phyloP scores from a whole-genome alignment of 2,888 invertebrate genomes.

The Drosophila koepferae region DNA sequence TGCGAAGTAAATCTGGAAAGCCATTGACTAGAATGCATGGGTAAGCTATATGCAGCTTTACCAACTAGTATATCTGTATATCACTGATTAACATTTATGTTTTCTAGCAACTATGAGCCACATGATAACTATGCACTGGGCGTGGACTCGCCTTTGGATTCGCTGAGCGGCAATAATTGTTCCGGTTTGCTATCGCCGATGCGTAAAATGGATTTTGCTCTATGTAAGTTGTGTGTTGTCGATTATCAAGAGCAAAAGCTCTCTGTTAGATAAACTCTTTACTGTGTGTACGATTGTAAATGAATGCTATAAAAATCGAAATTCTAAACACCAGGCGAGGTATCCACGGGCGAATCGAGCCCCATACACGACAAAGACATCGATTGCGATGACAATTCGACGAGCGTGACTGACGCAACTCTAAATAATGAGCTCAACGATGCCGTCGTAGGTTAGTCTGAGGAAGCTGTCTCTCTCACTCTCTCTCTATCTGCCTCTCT shows the following conservation, averaged over 20 bases:
- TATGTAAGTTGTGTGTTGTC: constrained; percentile 89
- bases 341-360: constrained; percentile 85
- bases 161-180: constrained; percentile 77
- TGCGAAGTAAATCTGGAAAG: constrained; percentile 85
- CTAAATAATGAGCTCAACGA: constrained; percentile 78
- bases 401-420: constrained; percentile 83
- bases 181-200: constrained; percentile 86
- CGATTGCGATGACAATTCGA: constrained; percentile 83
- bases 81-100: not conserved
- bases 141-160: constrained; percentile 85
- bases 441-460: constrained; percentile 85
- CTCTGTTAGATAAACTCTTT: constrained; percentile 7
- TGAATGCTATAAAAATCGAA: constrained; percentile 36
- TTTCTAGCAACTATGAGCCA: constrained; percentile 81
- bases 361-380: constrained; percentile 84
- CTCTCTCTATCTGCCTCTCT: not conserved
- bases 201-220: constrained; percentile 93
- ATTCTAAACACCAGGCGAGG: constrained; percentile 83
- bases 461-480: constrained; percentile 17
- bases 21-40: constrained; percentile 85
- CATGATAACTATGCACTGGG: constrained; percentile 85
- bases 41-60: constrained; percentile 45
- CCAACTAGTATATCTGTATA: not conserved
- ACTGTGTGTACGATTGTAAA: constrained; percentile 16
- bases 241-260: constrained; percentile 2